These are phyloP conservation scores for Brachionus plicatilis DNA, from an alignment of 1,140 invertebrate genomes.

Conservation along the genomic window DNA sequence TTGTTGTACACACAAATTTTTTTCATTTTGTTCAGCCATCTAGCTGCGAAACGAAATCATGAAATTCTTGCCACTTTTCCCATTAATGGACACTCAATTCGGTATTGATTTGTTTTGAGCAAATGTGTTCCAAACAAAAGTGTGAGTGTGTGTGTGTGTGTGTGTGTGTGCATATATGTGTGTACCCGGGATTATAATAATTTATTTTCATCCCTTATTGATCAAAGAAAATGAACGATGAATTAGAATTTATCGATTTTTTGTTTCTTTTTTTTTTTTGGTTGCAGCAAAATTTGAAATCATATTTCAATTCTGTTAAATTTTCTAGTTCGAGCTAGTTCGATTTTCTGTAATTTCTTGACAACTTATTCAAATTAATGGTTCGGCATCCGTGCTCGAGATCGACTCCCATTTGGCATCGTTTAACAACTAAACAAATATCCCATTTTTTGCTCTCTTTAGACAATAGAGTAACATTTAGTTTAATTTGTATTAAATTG, in stretches of 20 bases:
- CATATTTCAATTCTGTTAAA: background rate
- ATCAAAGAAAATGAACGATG: conserved; percentile 27
- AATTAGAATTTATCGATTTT: conserved; percentile 30
- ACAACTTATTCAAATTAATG: background rate
- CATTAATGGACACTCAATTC: conserved; percentile 18
- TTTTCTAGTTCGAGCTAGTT: background rate
- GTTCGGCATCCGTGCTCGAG: background rate
- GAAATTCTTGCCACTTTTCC: background rate
- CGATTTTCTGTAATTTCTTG: conserved; percentile 21
- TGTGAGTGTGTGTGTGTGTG: too few species aligned
- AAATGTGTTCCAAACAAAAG: background rate
- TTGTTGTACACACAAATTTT: background rate
- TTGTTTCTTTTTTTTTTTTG: background rate
- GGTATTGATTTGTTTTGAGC: background rate
- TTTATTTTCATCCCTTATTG: conserved; percentile 36
- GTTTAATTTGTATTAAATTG: background rate
- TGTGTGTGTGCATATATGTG: background rate
- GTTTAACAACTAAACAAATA: background rate
- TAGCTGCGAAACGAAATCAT: background rate
- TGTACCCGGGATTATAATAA: conserved; percentile 12
- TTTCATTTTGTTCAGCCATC: background rate
- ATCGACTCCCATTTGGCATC: background rate
- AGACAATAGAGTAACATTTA: background rate
- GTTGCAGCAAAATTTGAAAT: background rate
- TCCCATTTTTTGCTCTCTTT: background rate